Conservation (phyloP, 2,888 invertebrate genomes). For the Microctonus brassicae region DNA sequence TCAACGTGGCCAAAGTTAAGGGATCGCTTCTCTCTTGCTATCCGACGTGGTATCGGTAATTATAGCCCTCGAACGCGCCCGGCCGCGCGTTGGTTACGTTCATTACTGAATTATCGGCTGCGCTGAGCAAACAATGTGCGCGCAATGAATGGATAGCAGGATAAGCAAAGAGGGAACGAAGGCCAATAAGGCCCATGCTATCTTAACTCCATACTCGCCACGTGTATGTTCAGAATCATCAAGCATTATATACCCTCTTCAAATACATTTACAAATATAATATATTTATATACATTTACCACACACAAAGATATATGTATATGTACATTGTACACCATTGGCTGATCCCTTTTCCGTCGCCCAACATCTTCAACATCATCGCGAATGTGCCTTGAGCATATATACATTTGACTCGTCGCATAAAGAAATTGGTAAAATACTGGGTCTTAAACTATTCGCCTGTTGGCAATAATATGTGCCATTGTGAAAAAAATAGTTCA, state of each 20-base stretch:
- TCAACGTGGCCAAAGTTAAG: slow-evolving; percentile 60
- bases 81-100: slow-evolving; percentile 67
- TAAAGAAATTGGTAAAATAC: background rate
- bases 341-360: too few species aligned
- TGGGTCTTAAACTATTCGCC: background rate
- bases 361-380: too few species aligned
- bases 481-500: slow-evolving; percentile 5
- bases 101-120: slow-evolving; percentile 69
- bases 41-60: slow-evolving; percentile 69
- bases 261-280: too few species aligned
- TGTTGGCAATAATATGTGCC: too few species aligned
- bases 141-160: slow-evolving; percentile 36
- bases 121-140: slow-evolving; percentile 65
- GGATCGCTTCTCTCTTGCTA: slow-evolving; percentile 59
- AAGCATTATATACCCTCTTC: slow-evolving; percentile 38
- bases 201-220: slow-evolving; percentile 33
- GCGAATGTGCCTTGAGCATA: too few species aligned
- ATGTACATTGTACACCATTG: too few species aligned
- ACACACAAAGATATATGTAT: too few species aligned
- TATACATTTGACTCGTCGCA: slow-evolving; percentile 9
- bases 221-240: slow-evolving; percentile 22
- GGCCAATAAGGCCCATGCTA: slow-evolving; percentile 37
- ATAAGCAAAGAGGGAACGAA: slow-evolving; percentile 1
- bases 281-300: too few species aligned
- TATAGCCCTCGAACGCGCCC: slow-evolving; percentile 61